phyloP scores from a whole-genome alignment of 1,140 invertebrate species.

The Drosophila serrata region DNA sequence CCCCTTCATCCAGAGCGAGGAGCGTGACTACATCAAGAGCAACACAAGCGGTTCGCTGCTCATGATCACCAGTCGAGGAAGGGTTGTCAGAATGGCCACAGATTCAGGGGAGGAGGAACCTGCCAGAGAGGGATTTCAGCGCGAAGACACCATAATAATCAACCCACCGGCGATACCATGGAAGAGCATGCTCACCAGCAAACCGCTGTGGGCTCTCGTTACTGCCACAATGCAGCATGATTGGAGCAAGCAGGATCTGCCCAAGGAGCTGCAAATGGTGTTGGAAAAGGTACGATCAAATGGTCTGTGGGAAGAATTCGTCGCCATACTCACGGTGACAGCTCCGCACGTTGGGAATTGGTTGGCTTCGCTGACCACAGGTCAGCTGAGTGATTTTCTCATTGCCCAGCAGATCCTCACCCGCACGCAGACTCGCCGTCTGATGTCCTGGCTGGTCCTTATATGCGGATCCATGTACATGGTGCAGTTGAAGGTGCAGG shows the following conservation, averaged over 20 bases:
- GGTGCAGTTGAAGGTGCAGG: constrained; percentile 76
- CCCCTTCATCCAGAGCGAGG: constrained; percentile 90
- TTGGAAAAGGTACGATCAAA: constrained; percentile 31
- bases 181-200: constrained; percentile 88
- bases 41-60: constrained; percentile 32
- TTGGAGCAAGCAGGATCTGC: constrained; percentile 94
- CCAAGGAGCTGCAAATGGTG: constrained; percentile 91
- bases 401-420: constrained; percentile 62
- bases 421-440: constrained; percentile 87
- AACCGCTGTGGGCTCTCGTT: constrained; percentile 88
- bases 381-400: constrained; percentile 87
- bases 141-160: not conserved
- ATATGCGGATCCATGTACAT: constrained; percentile 86
- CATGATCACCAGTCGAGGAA: not conserved
- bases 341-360: constrained; percentile 58
- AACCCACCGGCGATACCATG: constrained; percentile 85
- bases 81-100: not conserved
- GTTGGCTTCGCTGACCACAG: constrained; percentile 53
- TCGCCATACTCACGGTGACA: constrained; percentile 15
- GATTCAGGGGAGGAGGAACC: not conserved
- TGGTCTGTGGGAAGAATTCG: constrained; percentile 39
- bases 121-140: constrained; percentile 21
- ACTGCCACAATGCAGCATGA: constrained; percentile 90
- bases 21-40: constrained; percentile 86
- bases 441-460: constrained; percentile 87